Conservation (phyloP, 2,113 vertebrate genomes). For the Synchiropus splendidus region DNA sequence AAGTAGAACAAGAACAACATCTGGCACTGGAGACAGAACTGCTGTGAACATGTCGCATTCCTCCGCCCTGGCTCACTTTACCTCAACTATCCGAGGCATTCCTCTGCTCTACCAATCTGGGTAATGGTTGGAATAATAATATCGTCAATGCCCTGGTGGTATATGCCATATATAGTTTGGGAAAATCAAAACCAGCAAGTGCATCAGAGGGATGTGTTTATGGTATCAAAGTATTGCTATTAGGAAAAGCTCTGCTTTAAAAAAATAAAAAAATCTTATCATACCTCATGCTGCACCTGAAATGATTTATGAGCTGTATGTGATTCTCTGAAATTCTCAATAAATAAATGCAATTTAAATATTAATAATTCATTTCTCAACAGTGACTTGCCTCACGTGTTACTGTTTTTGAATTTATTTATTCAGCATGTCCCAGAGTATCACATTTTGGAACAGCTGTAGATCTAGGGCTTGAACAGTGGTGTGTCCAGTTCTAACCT, state of each 20-base stretch:
- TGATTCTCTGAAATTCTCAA: no score
- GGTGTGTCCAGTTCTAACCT: no score
- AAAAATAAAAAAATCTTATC: no score
- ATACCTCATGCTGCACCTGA: no score
- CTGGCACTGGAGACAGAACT: slow-evolving; percentile 40
- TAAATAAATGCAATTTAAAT: no score
- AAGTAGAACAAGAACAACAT: slow-evolving; percentile 56
- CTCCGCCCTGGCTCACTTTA: not conserved
- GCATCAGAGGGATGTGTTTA: slow-evolving; percentile 41
- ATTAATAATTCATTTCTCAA: no score
- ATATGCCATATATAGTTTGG: slow-evolving; percentile 41
- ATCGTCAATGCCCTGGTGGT: slow-evolving; percentile 36
- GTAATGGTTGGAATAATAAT: slow-evolving; percentile 48
- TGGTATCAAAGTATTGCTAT: slow-evolving; percentile 5
- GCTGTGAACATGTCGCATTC: slow-evolving; percentile 14
- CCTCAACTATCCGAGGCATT: slow-evolving; percentile 11
- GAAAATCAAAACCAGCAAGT: slow-evolving; percentile 30
- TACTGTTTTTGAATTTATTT: no score
- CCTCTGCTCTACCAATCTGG: slow-evolving; percentile 29
- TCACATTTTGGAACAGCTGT: no score
- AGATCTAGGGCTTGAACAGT: no score
- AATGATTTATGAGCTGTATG: no score
- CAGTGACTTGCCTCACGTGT: no score
- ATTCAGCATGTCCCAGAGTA: no score
- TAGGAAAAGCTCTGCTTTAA: slow-evolving; percentile 1